These are phyloP conservation scores for Drosophila teissieri DNA, from an alignment of 1,140 invertebrate genomes.

Conservation along the genomic window DNA sequence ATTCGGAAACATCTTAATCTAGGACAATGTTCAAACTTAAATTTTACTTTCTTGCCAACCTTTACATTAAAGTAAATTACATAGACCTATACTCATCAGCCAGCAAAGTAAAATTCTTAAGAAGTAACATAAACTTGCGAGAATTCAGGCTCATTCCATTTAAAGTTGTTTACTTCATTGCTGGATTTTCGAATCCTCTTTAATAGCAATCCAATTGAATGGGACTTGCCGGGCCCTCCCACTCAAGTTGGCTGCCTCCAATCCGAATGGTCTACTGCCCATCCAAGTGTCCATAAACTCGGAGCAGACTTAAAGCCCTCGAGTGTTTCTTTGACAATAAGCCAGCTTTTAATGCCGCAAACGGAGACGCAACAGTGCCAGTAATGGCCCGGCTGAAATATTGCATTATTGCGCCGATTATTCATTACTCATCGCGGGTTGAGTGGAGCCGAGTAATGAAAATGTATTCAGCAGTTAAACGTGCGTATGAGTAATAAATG, in stretches of 20 bases:
- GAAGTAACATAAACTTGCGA: not conserved
- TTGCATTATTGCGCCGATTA: constrained; percentile 66
- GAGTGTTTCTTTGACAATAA: constrained; percentile 13
- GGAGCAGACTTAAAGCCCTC: constrained; percentile 8
- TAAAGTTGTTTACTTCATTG: not conserved
- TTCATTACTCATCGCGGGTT: constrained; percentile 69
- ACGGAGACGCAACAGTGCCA: constrained; percentile 14
- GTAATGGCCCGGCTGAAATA: constrained; percentile 38
- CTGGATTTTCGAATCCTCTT: not conserved
- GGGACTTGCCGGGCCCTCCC: not conserved
- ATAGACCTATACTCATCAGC: too few relatives aligned
- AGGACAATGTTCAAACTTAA: too few relatives aligned
- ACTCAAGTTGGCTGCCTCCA: not conserved
- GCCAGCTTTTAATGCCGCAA: constrained; percentile 25
- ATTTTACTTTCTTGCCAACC: not conserved
- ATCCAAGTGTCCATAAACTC: constrained; percentile 14
- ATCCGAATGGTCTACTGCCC: constrained; percentile 11
- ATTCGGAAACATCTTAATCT: too few relatives aligned
- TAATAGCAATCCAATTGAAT: constrained; percentile 11
- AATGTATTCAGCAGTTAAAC: constrained; percentile 79
- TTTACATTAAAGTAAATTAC: not conserved
- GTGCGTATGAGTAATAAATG: constrained; percentile 82
- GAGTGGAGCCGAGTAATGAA: constrained; percentile 72
- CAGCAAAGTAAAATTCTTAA: too few relatives aligned
- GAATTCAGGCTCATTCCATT: too few relatives aligned